Evolutionary conservation across 2,113 vertebrate species (phyloP), one percentile per base, ranked within the genome.

Genomic region (Brachyhypopomus occidentalis): DNA sequence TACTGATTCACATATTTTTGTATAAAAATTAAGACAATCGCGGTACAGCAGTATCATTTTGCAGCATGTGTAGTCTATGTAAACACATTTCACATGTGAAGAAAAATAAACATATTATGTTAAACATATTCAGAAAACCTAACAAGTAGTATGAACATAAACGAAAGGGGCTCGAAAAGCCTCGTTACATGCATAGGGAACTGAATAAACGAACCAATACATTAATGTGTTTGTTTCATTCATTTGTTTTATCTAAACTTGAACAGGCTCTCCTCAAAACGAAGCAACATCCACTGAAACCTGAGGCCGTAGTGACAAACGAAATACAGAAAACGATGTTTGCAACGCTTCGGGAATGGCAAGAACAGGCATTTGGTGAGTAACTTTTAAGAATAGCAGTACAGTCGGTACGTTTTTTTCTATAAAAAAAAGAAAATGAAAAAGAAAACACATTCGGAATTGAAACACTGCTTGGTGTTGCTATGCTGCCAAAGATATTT

Each of bases 281-380:
- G 25, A 17, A 69, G 17, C 45, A 52, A 52, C 45, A 30, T 30
- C 30, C 9, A 38, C n/a, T 17, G 1, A 66, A 67, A 34, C 4
- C 2, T 34, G 30, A 34, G 34, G 66, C 66, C 38, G 41, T 41
- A 41, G 11, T 41, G 4, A 22, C 66, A 22, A 41, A 70, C 7
- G 20, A 70, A 19, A 34, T 19, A 19, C 66, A 67, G n/a, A 69
- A 36, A 52, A 8, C 7, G 45, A 41, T 11, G 9, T 14, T 14
- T 1, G 45, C 45, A 52, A 52, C 45, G 9, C 45, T 1, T 69
- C 6, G 6, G 20, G 23, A 19, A 11, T 77, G 80, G 75, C 85
- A 86, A 84, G 84, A 77, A 64, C 25, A 59, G 78, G 83, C 58
- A 83, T 76, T 79, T 56, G 63, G 25, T 85, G 74, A 85, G 86